These are phyloP conservation scores for Himalopsyche anomala DNA, from an alignment of 2,888 invertebrate species.

Conservation along the genomic window DNA sequence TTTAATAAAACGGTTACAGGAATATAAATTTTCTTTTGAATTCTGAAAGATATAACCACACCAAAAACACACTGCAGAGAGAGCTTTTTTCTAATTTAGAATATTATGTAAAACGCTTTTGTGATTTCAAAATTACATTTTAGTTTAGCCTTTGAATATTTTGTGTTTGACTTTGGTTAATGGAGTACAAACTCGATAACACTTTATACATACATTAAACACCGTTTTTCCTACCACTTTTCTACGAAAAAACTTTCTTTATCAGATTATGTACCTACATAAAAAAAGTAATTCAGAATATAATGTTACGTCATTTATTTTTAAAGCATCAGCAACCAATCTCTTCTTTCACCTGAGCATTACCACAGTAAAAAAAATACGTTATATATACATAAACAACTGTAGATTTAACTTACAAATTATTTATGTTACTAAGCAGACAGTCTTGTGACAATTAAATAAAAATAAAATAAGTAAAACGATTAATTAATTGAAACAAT, in stretches of 20 bases:
- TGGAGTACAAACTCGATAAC: slow-evolving; percentile 34
- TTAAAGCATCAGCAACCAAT: not conserved
- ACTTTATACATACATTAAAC: slow-evolving; percentile 34
- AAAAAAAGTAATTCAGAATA: slow-evolving; percentile 1
- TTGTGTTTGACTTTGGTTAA: slow-evolving; percentile 26
- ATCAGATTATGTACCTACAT: slow-evolving; percentile 26
- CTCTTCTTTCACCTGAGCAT: not conserved
- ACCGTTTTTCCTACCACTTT: slow-evolving; percentile 11
- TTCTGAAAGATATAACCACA: not conserved
- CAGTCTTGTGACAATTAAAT: too few species aligned
- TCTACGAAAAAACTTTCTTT: slow-evolving; percentile 1
- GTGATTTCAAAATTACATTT: slow-evolving; percentile 23
- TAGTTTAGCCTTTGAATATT: slow-evolving; percentile 10
- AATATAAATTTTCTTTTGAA: not conserved
- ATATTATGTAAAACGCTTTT: not conserved
- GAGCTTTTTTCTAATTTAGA: not conserved
- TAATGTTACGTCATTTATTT: slow-evolving; percentile 16
- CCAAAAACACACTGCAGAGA: too few species aligned
- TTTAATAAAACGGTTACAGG: not conserved
- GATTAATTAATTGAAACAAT: too few species aligned
- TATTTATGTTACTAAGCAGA: too few species aligned
- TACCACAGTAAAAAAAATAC: too few species aligned
- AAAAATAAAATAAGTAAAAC: too few species aligned
- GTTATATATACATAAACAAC: too few species aligned
- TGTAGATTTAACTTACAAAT: too few species aligned